phyloP scores from a whole-genome alignment of 2,888 invertebrate species.

The Plemyria rubiginata region DNA sequence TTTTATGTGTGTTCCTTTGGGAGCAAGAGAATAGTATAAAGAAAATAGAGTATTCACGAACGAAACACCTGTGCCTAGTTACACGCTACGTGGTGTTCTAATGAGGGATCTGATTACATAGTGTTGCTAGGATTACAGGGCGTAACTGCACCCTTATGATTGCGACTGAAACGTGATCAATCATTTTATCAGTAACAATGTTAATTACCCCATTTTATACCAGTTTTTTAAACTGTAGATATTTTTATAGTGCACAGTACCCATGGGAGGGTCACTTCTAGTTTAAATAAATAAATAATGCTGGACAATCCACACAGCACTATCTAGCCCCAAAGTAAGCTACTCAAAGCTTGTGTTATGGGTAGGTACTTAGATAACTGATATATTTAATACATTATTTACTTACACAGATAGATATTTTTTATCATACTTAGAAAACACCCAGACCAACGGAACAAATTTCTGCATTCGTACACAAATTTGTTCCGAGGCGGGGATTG shows the following conservation, averaged over 20 bases:
- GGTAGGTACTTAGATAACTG: too few species aligned
- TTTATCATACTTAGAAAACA: too few species aligned
- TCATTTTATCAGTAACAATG: neutral
- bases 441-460: too few species aligned
- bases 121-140: constrained; percentile 10
- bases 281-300: neutral
- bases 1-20: too few species aligned
- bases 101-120: constrained; percentile 23
- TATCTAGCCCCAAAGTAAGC: too few species aligned
- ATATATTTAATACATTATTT: too few species aligned
- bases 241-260: neutral
- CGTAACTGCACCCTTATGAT: constrained; percentile 5
- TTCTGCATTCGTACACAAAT: too few species aligned
- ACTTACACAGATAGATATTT: too few species aligned
- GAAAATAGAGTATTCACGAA: neutral
- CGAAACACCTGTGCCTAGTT: constrained; percentile 14
- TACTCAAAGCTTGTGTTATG: too few species aligned
- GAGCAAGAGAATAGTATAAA: too few species aligned
- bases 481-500: too few species aligned
- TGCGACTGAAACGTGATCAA: constrained; percentile 13
- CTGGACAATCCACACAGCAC: too few species aligned
- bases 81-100: constrained; percentile 21
- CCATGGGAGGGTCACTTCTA: neutral
- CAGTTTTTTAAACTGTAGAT: neutral
- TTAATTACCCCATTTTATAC: neutral